These are phyloP conservation scores for Oreocharis arfaki DNA, from an alignment of 2,113 vertebrate species.

Conservation along the genomic window DNA sequence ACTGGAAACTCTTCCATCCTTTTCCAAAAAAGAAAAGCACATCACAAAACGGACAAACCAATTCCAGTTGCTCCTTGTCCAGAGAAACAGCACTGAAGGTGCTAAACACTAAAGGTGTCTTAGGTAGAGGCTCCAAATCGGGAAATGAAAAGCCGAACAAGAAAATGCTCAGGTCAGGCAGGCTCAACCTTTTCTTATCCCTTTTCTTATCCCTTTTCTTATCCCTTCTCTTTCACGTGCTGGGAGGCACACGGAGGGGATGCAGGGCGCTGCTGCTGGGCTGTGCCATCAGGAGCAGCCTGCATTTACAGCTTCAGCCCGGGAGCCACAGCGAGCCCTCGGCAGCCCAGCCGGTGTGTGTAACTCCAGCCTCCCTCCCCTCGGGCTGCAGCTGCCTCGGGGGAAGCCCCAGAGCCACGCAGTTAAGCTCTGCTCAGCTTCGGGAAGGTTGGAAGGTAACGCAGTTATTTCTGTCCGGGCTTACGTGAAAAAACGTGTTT, in stretches of 20 bases:
- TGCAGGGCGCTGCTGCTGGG: background rate
- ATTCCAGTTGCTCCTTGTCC: background rate
- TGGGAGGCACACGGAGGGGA: background rate
- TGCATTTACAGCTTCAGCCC: background rate
- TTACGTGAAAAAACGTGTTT: background rate
- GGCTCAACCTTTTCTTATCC: background rate
- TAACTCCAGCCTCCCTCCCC: background rate
- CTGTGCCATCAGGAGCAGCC: background rate
- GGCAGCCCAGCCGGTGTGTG: background rate
- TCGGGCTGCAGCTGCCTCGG: background rate
- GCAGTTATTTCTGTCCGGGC: background rate
- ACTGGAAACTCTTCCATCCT: background rate
- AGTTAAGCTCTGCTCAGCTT: background rate
- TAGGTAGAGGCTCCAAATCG: background rate
- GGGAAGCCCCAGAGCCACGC: background rate
- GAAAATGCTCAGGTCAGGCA: conserved; percentile 16
- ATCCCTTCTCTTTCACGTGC: background rate
- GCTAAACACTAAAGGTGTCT: conserved; percentile 12
- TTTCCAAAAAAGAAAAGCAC: background rate
- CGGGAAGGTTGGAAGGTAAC: background rate
- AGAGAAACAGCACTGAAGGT: background rate
- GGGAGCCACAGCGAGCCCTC: background rate
- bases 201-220: background rate
- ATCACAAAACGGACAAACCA: background rate
- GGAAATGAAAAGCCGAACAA: conserved; percentile 37